These are phyloP conservation scores for Ceyx melanurus DNA, from an alignment of 2,113 vertebrate species.

Conservation along the genomic window DNA sequence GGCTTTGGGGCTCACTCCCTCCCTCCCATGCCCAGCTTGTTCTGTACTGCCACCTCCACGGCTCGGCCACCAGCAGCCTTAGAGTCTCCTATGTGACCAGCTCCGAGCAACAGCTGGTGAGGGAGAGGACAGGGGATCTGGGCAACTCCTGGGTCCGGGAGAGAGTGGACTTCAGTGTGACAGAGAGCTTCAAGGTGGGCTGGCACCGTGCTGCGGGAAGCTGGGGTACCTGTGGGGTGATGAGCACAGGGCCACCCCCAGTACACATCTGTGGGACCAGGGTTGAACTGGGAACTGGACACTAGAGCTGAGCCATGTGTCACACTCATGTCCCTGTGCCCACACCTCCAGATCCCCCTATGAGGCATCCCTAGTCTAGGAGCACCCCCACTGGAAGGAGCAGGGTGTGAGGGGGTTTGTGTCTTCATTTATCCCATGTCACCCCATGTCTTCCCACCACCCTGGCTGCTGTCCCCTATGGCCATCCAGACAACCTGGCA, in stretches of 20 bases:
- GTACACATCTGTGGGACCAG: not conserved
- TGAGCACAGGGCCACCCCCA: not conserved
- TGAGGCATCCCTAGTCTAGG: not conserved
- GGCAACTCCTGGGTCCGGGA: slow-evolving; percentile 88
- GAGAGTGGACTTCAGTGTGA: slow-evolving; percentile 76
- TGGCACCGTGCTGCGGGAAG: not conserved
- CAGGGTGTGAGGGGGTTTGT: too few relatives aligned
- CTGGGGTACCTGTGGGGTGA: fast-evolving
- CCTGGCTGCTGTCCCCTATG: not conserved
- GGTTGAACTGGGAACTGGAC: not conserved
- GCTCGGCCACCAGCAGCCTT: slow-evolving; percentile 75
- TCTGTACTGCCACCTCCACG: slow-evolving; percentile 88
- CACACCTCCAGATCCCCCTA: not conserved
- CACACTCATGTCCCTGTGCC: not conserved
- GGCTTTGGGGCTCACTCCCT: not conserved
- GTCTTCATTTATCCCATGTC: not conserved
- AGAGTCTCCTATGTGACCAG: slow-evolving; percentile 68
- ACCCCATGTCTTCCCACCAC: not conserved
- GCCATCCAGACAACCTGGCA: not conserved
- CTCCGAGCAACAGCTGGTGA: slow-evolving; percentile 11
- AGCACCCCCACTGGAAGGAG: not conserved
- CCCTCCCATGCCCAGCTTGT: slow-evolving; percentile 72
- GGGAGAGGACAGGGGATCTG: slow-evolving; percentile 77
- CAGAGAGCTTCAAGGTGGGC: slow-evolving; percentile 78
- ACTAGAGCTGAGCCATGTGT: not conserved